Evolutionary conservation across 2,888 invertebrate species (phyloP), one percentile per base, ranked within the genome.

Genomic region (Tupiocoris notatus): DNA sequence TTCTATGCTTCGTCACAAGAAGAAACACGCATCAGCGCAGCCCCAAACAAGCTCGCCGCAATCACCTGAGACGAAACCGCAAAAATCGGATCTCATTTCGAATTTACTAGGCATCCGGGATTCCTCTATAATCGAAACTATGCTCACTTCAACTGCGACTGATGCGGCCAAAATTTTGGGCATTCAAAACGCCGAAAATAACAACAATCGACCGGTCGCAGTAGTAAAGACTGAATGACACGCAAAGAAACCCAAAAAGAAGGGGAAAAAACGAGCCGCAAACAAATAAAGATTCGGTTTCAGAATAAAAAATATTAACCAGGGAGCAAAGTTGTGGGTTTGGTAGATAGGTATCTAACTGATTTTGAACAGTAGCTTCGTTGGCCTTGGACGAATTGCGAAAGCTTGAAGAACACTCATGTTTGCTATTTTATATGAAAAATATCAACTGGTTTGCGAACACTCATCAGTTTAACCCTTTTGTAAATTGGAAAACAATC

Each of bases 1-100:
- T 86, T 94, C 94, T 85, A 96, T 96, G 96, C 87, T 96, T 80
- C 89, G 96, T 0, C 96, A 96, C 83, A 88, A 94, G 81, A 95
- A 95, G 86, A 96, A 95, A 84, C 96, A 96, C 83, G 89, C 88
- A 22, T 12, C 54, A 16, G 21, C 67, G 62, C 24, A 57, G 54
- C 16, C 56, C 63, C 62, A 54, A 78, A n/a, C 68, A 1, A 23
- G 68, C 3, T 9, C 17, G 16, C 7, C 59, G 20, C 3, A 6
- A 6, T 59, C 20, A 6, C 59, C 59, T 9, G 59, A 20, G 88
- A 25, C 73, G 0, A 25, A 18, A 2, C 61, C 71, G 0, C 61
- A 88, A 79, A 82, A 81, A 23, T 80, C 81, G 1, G 94, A 95
- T 83, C 87, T 96, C 76, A 94, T 96, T 81, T 94, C 95, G 9